Base-by-base conservation (phyloP, 2,888 invertebrate genomes). In the Holacanthella duospinosa region DNA sequence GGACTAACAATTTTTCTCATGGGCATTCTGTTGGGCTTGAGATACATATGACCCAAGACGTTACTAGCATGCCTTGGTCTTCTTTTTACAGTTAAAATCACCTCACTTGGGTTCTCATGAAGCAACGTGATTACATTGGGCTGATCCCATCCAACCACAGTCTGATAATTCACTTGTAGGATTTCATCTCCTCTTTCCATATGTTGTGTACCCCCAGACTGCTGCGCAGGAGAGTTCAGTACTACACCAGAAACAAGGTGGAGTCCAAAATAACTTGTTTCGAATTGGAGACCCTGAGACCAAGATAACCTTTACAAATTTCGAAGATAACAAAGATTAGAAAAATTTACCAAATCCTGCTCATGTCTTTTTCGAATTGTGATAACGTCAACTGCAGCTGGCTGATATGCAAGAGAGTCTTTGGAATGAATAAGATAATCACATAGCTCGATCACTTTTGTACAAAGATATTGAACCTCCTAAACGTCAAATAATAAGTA, bases 171-270 rank as follows among this genome's bases (percentile, higher is more conserved):
- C 71, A 90, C 90, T 82, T 93, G 92, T 53, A 96, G 88, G 73
- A 97, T 90, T 81, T 97, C 96, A 79, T 97, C 96, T 0, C 95
- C 96, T 73, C 89, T 88, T 78, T 93, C 93, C 75, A 97, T 87
- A 79, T 90, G 91, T 16, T 6, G 6, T 9, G 36, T 16, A 36
- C 36, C 36, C 1, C 89, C 89, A 72, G 90, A 89, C 43, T 88
- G 85, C 79, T 94, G 93, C 48, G 95, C 93, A 1, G 93, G 92
- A 59, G 93, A 92, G 74, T 92, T 88, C 78, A 88, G 87, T 76
- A 92, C 90, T 61, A 95, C 88, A 75, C 89, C 89, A 24, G 89
- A 89, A 64, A 97, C 88, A 76, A 91, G 88, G 75, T 83, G 83
- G 6, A 81, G 78, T 4, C 84, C 83, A 68, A 85, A 88, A 78